Evolutionary conservation across 2,888 invertebrate species (phyloP), one percentile per base, ranked within the genome.

Genomic region (Eupithecia subumbrata): DNA sequence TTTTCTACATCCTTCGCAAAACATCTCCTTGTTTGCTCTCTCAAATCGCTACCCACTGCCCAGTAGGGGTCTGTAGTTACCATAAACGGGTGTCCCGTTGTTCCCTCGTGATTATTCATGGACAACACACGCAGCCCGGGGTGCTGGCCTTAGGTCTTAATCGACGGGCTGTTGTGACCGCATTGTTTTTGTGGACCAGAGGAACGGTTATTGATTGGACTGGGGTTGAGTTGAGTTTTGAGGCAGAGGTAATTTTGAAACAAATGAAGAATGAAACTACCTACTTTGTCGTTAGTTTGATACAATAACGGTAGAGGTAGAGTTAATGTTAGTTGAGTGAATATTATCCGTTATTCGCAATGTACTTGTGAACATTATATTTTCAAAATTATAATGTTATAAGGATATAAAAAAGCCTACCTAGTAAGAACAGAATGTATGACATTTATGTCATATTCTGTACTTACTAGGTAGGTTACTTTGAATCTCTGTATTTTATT

Each of bases 71-170:
- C 66, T 40, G 37, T 67, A 40, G 66, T 67, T 67, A 67, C 40
- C 34, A 67, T 67, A 67, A 67, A 40, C 66, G 12, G 22, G 37
- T n/a, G 66, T 67, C 66, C 66, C 66, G 66, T 67, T 67, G 66
- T 25, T 60, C 5, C 66, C n/a, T 67, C 40, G 37, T 34, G 30
- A 34, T 64, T 64, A 64, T 64, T 64, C 64, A 64, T 34, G 34
- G 11, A 18, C 52, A 56, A 22, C 52, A 22, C 18, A 18, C 34
- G 34, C 34, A 18, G 66, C 66, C 66, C 37, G 40, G 66, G 66
- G 66, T 37, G 66, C 66, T 60, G 60, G 37, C 40, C 34, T 67
- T n/a, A 67, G 37, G 40, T 22, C 66, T 67, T 40, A 34, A 67
- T 67, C 66, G 66, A 67, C 34, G 40, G 52, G 22, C 52, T 74